These are phyloP conservation scores for Ellobium chinense DNA, from an alignment of 2,888 invertebrate species.

Conservation along the genomic window DNA sequence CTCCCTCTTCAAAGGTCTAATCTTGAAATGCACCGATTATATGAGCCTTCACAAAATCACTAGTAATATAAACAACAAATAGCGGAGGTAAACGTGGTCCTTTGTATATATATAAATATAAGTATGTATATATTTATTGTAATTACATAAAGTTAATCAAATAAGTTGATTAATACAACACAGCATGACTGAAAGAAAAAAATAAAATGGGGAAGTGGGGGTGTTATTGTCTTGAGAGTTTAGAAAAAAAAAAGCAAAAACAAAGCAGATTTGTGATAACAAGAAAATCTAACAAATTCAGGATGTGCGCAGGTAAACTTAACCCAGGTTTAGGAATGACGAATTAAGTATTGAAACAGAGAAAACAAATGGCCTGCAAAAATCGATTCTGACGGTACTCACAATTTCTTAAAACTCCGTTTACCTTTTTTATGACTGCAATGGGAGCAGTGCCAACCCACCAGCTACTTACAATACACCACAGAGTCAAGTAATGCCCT, in stretches of 20 bases:
- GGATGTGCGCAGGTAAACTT: background rate
- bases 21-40: constrained; percentile 41
- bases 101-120: constrained; percentile 48
- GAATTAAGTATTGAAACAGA: constrained; percentile 4
- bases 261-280: background rate
- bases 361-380: too few relatives aligned
- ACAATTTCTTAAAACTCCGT: too few relatives aligned
- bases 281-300: constrained; percentile 6
- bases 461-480: too few relatives aligned
- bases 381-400: too few relatives aligned
- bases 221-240: constrained; percentile 5
- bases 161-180: constrained; percentile 41
- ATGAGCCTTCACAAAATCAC: constrained; percentile 37
- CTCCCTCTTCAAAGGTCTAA: constrained; percentile 19
- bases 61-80: constrained; percentile 35
- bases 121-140: constrained; percentile 44
- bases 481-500: too few relatives aligned
- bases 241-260: background rate
- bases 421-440: too few relatives aligned
- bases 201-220: background rate
- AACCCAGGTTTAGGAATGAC: constrained; percentile 17
- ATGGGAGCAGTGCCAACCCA: too few relatives aligned
- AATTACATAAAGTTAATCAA: constrained; percentile 42
- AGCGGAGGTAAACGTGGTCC: constrained; percentile 48
- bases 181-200: constrained; percentile 28